phyloP scores from a whole-genome alignment of 1,140 invertebrate species.

The Episyrphus balteatus region DNA sequence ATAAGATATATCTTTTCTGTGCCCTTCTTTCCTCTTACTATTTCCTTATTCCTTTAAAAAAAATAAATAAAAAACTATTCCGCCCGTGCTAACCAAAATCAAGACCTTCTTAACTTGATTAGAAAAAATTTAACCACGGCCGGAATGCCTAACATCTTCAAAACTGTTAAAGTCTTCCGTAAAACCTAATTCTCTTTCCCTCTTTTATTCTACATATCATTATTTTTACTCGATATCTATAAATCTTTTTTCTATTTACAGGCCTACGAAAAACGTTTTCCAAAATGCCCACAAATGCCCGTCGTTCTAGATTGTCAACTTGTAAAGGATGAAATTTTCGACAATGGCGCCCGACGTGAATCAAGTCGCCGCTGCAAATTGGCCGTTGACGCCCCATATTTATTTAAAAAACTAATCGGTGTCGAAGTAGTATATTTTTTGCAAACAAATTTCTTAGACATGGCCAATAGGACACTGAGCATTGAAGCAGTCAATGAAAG shows the following conservation, averaged over 20 bases:
- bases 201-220: too few species aligned
- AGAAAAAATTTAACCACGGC: too few species aligned
- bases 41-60: too few species aligned
- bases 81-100: too few species aligned
- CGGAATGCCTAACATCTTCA: too few species aligned
- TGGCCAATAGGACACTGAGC: constrained; percentile 63
- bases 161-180: too few species aligned
- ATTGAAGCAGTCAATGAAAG: constrained; percentile 94
- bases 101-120: too few species aligned
- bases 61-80: too few species aligned
- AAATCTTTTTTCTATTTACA: constrained; percentile 36
- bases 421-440: constrained; percentile 89
- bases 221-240: too few species aligned
- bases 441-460: constrained; percentile 83
- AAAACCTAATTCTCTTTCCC: too few species aligned
- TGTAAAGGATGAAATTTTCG: constrained; percentile 61
- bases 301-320: constrained; percentile 87
- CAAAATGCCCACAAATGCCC: constrained; percentile 89
- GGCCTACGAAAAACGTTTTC: constrained; percentile 91
- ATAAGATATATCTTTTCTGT: too few species aligned
- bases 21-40: too few species aligned
- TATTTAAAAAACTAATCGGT: constrained; percentile 92
- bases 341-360: constrained; percentile 67
- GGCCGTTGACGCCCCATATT: constrained; percentile 89
- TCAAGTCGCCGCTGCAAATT: constrained; percentile 86